phyloP scores from a whole-genome alignment of 2,888 invertebrate genomes.

The Eutolmus rufibarbis region DNA sequence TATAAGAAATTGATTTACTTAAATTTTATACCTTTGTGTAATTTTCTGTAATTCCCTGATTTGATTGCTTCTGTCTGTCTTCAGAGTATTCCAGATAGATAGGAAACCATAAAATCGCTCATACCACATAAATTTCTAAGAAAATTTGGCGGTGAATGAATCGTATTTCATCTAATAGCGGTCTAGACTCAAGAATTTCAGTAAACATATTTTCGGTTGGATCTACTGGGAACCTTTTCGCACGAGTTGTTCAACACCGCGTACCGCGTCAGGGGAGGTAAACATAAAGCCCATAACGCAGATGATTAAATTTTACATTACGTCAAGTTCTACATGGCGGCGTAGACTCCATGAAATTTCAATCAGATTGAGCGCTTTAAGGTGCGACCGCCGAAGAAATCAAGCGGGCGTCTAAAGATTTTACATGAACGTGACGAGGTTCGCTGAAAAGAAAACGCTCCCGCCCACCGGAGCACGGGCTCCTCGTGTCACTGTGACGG shows the following conservation, averaged over 20 bases:
- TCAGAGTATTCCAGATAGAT: not conserved
- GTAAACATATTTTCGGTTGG: not conserved
- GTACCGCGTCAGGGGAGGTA: not conserved
- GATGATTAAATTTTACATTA: slow-evolving; percentile 18
- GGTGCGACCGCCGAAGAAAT: slow-evolving; percentile 16
- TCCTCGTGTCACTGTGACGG: slow-evolving; percentile 7
- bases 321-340: not conserved
- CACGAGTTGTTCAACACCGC: not conserved
- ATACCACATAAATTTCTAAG: not conserved
- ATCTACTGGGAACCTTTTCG: not conserved
- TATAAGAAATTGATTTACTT: too few species aligned
- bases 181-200: not conserved
- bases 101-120: not conserved
- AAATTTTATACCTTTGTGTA: too few species aligned
- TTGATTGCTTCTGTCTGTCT: not conserved
- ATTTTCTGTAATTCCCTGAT: not conserved
- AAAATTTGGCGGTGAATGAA: not conserved
- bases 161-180: not conserved
- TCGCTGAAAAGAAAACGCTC: slow-evolving; percentile 5
- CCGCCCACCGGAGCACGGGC: not conserved
- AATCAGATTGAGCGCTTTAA: slow-evolving; percentile 11
- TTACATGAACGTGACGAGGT: slow-evolving; percentile 8
- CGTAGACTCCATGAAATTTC: not conserved
- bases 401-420: slow-evolving; percentile 21
- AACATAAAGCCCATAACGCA: not conserved